Percentiles rank a stretch among this genome's conserved stretches.
Conservation (phyloP, 2,888 invertebrate genomes). For the Glyphotaelius pellucidus region DNA sequence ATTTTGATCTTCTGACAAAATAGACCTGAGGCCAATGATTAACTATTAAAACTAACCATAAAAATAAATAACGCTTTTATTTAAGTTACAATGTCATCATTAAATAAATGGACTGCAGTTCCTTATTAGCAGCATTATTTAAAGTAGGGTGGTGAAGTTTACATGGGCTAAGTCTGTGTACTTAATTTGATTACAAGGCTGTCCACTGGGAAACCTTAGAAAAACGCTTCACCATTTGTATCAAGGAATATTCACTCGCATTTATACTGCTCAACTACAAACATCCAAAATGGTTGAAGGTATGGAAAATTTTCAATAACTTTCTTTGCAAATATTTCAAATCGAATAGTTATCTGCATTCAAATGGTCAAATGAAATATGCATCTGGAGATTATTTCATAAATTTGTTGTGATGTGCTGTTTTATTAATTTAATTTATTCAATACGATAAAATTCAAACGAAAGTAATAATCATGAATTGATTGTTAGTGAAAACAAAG, state of each 20-base stretch:
- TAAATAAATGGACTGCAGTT: too few species aligned
- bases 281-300: conserved; percentile 51
- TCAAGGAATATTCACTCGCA: conserved; percentile 10
- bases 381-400: neutral
- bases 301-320: conserved; percentile 16
- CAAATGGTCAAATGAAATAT: neutral
- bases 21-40: too few species aligned
- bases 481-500: neutral
- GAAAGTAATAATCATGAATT: neutral
- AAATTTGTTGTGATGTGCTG: neutral
- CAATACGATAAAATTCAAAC: neutral
- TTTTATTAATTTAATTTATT: neutral
- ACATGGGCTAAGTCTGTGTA: neutral
- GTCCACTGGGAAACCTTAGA: conserved; percentile 44
- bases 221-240: conserved; percentile 4
- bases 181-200: conserved; percentile 39
- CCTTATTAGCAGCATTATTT: neutral
- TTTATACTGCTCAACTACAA: conserved; percentile 42
- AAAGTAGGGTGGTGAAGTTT: neutral
- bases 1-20: too few species aligned
- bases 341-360: neutral
- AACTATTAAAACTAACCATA: too few species aligned
- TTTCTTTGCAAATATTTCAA: neutral
- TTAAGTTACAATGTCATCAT: too few species aligned
- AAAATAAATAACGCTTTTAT: too few species aligned